Base-by-base conservation (phyloP, 2,888 invertebrate genomes). In the Campoplex nolae region DNA sequence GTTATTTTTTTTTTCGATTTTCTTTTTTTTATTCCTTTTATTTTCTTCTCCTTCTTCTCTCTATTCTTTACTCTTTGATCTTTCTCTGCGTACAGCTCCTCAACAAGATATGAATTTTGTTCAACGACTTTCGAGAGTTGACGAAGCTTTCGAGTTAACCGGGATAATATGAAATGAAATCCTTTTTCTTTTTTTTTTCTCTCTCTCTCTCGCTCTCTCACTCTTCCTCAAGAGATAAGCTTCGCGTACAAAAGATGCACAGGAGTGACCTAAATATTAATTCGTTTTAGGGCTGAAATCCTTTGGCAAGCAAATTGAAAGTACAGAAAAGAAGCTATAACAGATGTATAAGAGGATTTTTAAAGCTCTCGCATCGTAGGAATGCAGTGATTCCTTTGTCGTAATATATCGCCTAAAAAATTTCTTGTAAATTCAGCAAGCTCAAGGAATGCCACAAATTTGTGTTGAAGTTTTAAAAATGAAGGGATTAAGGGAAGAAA, bases 91-190 rank as follows among this genome's bases (percentile, higher is more conserved):
- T 51, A 58, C 38, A 70, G 28, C 23, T 54, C 48, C 70, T 70
- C 58, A 70, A 79, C 79, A 45, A 70, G 70, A 79, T 56, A 79
- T 70, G 79, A 70, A 79, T 79, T 70, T 79, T 65, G 54, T 58
- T 70, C 70, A 68, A 68, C 67, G 78, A 67, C 56, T 79, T 70
- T 79, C 58, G n/a, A 58, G 70, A 58, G 42, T 58, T 28, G 75
- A 75, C 16, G 58, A 56, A 75, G 32, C 42, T n/a, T 51, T 65
- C 58, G 74, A 54, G 38, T 42, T 28, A 74, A 48, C 42, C 65
- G 18, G 32, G 32, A 48, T 48, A 48, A 56, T 54, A n/a, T 7
- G 71, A 71, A 73, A 35, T 73, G 35, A 73, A 73, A 16, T 51
- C 35, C 35, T 54, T 73, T 73, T 9, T 9, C 38, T 73, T 38